Conservation (phyloP, 2,888 invertebrate species). For the Margaritifera margaritifera region DNA sequence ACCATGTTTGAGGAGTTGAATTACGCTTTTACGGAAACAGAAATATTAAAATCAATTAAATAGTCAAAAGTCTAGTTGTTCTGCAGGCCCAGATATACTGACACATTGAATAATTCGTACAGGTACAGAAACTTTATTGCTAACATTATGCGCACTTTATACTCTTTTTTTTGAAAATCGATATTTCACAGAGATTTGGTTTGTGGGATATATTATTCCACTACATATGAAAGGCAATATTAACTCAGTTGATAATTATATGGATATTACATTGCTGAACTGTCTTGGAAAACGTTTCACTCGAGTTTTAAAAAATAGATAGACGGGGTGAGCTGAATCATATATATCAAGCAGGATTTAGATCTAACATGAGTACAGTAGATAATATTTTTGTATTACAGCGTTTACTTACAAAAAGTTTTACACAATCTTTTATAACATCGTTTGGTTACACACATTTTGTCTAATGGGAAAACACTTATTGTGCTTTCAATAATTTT, state of each 20-base stretch:
- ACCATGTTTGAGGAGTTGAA: constrained; percentile 4
- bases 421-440: no score
- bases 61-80: not conserved
- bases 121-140: not conserved
- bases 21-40: not conserved
- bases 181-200: constrained; percentile 4
- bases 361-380: no score
- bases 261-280: not conserved
- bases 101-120: not conserved
- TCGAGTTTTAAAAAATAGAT: constrained; percentile 10
- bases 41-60: not conserved
- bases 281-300: constrained; percentile 4
- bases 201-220: not conserved
- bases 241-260: no score
- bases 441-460: no score
- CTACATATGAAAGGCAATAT: constrained; percentile 7
- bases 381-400: no score
- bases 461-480: constrained; percentile 3
- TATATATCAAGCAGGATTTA: no score
- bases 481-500: constrained; percentile 17
- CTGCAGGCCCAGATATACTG: constrained; percentile 4
- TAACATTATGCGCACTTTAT: no score
- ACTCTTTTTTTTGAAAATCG: no score
- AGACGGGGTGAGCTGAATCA: constrained; percentile 13
- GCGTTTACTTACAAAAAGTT: no score